phyloP scores from a whole-genome alignment of 2,797 vertebrate species.

The Philypnodon macrostomus region DNA sequence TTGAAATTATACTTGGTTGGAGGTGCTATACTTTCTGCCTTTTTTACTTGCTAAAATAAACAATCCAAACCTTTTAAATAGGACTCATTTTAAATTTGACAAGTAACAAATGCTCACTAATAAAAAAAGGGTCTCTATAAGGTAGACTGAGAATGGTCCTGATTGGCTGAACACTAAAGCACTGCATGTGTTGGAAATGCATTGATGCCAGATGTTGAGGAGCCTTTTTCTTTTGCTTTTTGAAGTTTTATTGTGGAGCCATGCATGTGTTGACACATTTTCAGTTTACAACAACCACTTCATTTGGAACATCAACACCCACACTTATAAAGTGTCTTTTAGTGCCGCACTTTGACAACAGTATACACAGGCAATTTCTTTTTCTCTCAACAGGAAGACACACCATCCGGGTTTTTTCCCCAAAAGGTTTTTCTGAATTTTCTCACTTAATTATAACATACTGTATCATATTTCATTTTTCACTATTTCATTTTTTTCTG shows the following conservation, averaged over 20 bases:
- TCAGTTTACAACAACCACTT: conserved; percentile 24
- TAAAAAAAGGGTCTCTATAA: conserved; percentile 12
- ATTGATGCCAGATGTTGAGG: conserved; percentile 2
- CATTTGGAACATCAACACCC: conserved; percentile 9
- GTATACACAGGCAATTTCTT: conserved; percentile 28
- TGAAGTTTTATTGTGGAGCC: conserved; percentile 1
- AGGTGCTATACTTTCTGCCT: no score
- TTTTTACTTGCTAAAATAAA: no score
- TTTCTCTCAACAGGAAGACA: conserved; percentile 69
- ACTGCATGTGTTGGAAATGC: conserved; percentile 24
- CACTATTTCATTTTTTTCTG: no score
- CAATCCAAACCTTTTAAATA: no score
- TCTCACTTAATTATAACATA: conserved; percentile 12
- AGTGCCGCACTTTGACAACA: conserved; percentile 17
- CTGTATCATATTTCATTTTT: no score
- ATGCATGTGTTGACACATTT: conserved; percentile 9
- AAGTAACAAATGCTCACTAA: not conserved
- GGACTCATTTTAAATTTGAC: no score
- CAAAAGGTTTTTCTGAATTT: conserved; percentile 70
- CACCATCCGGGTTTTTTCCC: conserved; percentile 58
- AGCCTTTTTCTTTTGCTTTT: conserved; percentile 1
- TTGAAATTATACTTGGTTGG: no score
- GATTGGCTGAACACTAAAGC: conserved; percentile 11
- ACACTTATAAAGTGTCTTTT: not conserved
- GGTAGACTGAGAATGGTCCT: conserved; percentile 1